Evolutionary conservation across 2,113 vertebrate genomes (phyloP).

Genomic region (Campylomormyrus numenius): DNA sequence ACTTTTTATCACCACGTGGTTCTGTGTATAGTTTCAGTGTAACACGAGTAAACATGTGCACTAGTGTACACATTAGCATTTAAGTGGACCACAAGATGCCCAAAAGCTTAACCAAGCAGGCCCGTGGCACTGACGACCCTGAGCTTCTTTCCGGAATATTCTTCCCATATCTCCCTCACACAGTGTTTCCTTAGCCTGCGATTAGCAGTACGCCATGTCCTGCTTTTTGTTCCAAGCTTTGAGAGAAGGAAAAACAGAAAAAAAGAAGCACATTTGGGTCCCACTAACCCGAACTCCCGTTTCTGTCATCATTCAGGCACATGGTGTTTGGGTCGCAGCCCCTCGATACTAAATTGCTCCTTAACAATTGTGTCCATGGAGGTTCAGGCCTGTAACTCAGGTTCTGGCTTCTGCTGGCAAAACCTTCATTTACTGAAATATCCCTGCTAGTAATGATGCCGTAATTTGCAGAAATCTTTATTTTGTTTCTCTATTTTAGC

Average conservation of each 20-base stretch:
- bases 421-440: background rate
- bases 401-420: background rate
- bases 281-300: background rate
- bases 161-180: background rate
- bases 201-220: background rate
- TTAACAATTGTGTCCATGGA: background rate
- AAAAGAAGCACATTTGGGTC: background rate
- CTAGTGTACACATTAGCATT: background rate
- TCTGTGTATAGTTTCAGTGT: background rate
- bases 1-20: background rate
- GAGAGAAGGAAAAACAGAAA: background rate
- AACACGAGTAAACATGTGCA: background rate
- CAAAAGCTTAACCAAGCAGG: background rate
- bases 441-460: background rate
- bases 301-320: background rate
- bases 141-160: background rate
- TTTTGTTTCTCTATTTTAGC: background rate
- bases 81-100: background rate
- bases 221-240: background rate
- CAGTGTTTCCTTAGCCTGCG: background rate
- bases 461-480: background rate
- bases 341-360: background rate
- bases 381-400: background rate
- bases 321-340: background rate
- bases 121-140: background rate